Evolutionary conservation across 1,140 invertebrate species (phyloP), one percentile per base, ranked within the genome.

Genomic region (Orchestia grillus): DNA sequence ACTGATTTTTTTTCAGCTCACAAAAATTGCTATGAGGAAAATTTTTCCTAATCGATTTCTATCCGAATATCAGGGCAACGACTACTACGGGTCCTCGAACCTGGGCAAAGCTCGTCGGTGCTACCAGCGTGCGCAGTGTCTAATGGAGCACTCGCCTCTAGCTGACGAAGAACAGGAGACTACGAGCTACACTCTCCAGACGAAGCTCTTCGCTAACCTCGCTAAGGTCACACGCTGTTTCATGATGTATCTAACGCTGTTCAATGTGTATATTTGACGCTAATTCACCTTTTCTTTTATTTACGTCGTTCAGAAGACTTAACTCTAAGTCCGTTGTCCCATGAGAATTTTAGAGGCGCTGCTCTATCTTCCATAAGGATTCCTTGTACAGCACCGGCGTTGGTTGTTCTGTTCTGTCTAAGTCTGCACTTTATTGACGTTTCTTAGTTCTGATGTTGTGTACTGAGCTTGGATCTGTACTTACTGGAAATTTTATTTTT

Each of bases 151-250:
- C 88, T 91, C 88, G 3, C 88, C 88, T 19, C 88, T 91, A 15
- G 88, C 88, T 91, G 88, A 91, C 41, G 88, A 91, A 36, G 41
- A 91, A 44, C 88, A 91, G 41, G 88, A 91, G 44, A 44, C 44
- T 3, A 91, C 88, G 8, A 91, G 88, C 41, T 91, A 91, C 36
- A 91, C 88, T 42, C 88, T 91, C 41, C 88, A 91, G 88, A 91
- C 88, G 11, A 91, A 91, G 88, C 88, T 91, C 41, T 91, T 91
- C 88, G 88, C 88, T 28, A 91, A 91, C 88, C 44, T 91, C 19
- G 88, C 88, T 41, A 91, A 91, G 88, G 88, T 91, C 15, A 19
- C 19, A 77, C 62, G 28, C 28, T 77, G 11, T 28, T 77, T 23
- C 28, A 15, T 53, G 47, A n/a, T n/a, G n/a, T 77, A 23, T 77